Evolutionary conservation across 2,888 invertebrate species (phyloP).

Genomic region (Drosophila cracens): DNA sequence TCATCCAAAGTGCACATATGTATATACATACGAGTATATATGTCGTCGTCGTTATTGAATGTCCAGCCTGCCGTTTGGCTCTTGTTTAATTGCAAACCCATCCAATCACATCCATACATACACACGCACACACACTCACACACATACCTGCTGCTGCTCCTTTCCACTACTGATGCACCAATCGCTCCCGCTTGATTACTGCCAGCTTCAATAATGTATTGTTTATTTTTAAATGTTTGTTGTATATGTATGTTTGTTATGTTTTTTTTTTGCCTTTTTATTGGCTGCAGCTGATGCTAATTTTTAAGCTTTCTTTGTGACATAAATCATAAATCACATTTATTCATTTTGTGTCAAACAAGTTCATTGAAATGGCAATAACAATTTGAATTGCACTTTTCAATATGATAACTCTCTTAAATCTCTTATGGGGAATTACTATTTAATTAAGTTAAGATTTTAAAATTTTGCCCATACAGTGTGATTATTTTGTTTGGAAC

Average conservation of each 20-base stretch:
- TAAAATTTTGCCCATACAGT: neutral
- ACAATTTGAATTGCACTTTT: neutral
- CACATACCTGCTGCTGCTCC: neutral
- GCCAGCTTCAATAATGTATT: conserved; percentile 53
- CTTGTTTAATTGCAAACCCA: conserved; percentile 48
- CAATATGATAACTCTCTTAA: neutral
- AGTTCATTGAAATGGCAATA: neutral
- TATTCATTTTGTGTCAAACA: neutral
- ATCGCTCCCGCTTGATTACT: conserved; percentile 18
- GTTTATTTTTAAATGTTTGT: conserved; percentile 55
- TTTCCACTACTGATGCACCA: neutral
- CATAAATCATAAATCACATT: neutral
- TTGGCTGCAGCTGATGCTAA: neutral
- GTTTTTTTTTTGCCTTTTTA: conserved; percentile 6
- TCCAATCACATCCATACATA: conserved; percentile 5
- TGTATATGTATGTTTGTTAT: neutral
- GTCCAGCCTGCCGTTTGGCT: conserved; percentile 14
- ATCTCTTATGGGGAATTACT: neutral
- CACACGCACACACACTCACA: conserved; percentile 2
- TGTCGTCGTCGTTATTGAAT: conserved; percentile 38
- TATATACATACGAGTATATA: too few relatives aligned
- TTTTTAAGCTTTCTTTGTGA: neutral
- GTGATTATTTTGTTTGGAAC: neutral
- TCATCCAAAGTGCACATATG: conserved; percentile 8
- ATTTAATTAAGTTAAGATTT: neutral